Percentiles rank a stretch among this genome's conserved stretches.
Evolutionary conservation across 1,140 invertebrate species (phyloP).

Genomic region (Saxidomus purpurata): DNA sequence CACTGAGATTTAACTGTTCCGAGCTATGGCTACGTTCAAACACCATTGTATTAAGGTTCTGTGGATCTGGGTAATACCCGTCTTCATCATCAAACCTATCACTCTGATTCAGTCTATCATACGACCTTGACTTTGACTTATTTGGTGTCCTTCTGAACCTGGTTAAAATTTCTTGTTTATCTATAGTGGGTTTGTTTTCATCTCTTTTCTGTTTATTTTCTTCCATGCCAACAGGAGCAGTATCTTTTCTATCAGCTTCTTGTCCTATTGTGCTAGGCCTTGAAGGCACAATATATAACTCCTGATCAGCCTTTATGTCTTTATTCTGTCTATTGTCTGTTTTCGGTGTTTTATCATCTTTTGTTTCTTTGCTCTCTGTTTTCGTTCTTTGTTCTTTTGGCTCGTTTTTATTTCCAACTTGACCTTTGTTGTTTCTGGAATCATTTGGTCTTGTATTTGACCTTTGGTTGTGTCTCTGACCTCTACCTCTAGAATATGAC

Average conservation of each 20-base stretch:
- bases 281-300: constrained; percentile 63
- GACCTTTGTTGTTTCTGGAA: neutral
- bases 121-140: constrained; percentile 53
- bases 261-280: constrained; percentile 63
- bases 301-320: constrained; percentile 37
- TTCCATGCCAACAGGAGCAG: constrained; percentile 51
- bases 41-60: constrained; percentile 55
- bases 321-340: constrained; percentile 7
- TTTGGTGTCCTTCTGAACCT: constrained; percentile 31
- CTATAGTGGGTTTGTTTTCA: constrained; percentile 9
- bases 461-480: constrained; percentile 50
- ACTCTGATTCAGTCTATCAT: constrained; percentile 46
- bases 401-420: constrained; percentile 23
- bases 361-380: neutral
- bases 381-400: neutral
- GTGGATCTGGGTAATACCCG: constrained; percentile 36
- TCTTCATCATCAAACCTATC: constrained; percentile 51
- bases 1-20: constrained; percentile 58
- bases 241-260: constrained; percentile 57
- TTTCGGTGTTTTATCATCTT: neutral
- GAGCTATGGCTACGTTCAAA: constrained; percentile 64
- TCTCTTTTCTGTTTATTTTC: constrained; percentile 6
- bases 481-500: constrained; percentile 49
- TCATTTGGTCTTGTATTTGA: constrained; percentile 44
- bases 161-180: neutral